Evolutionary conservation across 2,113 vertebrate species (phyloP).

Genomic region (Rhea pennata): DNA sequence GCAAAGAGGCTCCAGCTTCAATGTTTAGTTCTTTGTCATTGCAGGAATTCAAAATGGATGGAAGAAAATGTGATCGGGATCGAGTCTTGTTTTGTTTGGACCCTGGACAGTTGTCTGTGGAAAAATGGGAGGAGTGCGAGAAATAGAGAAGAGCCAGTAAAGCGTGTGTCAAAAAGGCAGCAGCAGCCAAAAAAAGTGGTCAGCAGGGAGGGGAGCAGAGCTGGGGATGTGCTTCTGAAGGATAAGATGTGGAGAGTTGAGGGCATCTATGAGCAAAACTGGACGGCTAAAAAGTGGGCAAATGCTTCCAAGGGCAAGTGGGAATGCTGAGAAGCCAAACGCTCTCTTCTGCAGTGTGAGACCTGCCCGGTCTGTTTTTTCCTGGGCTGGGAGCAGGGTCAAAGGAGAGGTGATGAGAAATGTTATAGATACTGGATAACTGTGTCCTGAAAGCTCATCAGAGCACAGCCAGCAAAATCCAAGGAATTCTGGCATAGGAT

Average conservation of each 20-base stretch:
- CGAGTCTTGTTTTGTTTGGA: constrained; percentile 44
- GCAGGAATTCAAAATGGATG: constrained; percentile 21
- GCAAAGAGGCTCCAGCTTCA: background rate
- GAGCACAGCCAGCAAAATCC: background rate
- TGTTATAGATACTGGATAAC: background rate
- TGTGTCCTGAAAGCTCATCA: background rate
- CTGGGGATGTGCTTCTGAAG: background rate
- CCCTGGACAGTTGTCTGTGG: constrained; percentile 13
- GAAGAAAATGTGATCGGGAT: background rate
- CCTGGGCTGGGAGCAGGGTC: background rate
- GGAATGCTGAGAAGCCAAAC: background rate
- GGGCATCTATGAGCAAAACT: background rate
- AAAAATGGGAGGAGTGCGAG: constrained; percentile 33
- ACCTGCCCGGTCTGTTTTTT: background rate
- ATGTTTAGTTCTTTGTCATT: constrained; percentile 33
- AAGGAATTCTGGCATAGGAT: fast-evolving
- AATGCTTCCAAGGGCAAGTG: background rate
- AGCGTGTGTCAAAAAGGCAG: background rate
- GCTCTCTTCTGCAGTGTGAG: background rate
- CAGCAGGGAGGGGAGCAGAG: constrained; percentile 9
- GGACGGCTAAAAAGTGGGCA: background rate
- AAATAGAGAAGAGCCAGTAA: constrained; percentile 10
- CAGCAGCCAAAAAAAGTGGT: background rate
- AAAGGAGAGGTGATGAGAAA: background rate
- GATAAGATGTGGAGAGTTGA: background rate